Evolutionary conservation across 2,797 vertebrate genomes (phyloP).

Genomic region (Pseudochirops cupreus): DNA sequence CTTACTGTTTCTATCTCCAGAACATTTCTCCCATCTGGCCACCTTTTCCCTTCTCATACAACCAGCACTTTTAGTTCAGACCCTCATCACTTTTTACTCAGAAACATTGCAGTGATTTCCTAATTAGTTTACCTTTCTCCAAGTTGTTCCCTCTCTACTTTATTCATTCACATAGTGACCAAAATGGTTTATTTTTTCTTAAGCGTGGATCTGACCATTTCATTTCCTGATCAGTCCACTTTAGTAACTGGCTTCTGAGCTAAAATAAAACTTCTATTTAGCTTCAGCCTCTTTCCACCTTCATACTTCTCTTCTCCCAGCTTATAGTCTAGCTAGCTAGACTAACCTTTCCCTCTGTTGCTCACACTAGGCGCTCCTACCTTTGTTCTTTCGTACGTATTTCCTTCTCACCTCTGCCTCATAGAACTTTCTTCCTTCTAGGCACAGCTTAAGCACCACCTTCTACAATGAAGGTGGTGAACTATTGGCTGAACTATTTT

Average conservation of each 20-base stretch:
- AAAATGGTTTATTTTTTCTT: not conserved
- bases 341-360: not conserved
- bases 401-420: not conserved
- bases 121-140: not conserved
- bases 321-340: not conserved
- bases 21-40: not conserved
- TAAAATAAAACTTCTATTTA: not conserved
- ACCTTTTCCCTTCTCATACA: not conserved
- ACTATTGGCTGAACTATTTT: not conserved
- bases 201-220: not conserved
- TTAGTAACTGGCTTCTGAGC: not conserved
- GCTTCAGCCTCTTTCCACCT: not conserved
- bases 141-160: not conserved
- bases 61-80: not conserved
- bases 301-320: not conserved
- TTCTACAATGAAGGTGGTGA: not conserved
- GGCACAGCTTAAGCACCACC: not conserved
- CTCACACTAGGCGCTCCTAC: not conserved
- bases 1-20: not conserved
- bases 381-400: not conserved
- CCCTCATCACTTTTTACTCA: not conserved
- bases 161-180: not conserved
- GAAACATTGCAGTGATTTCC: not conserved
- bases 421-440: not conserved
- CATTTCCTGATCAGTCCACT: not conserved